These are phyloP conservation scores for Poeciliopsis gracilis DNA, from an alignment of 2,797 vertebrate genomes.

Conservation along the genomic window DNA sequence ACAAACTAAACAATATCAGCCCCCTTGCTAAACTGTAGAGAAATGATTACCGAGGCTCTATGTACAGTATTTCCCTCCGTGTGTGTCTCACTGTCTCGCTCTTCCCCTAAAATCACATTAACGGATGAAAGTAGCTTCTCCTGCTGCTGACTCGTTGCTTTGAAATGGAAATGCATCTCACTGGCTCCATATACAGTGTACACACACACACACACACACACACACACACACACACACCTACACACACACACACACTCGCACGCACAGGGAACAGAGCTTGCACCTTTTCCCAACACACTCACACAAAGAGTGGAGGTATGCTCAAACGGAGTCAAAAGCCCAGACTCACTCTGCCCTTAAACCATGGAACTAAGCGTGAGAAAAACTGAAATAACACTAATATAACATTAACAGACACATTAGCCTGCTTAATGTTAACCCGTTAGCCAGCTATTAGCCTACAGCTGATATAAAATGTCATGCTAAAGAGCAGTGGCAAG, in stretches of 20 bases:
- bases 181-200: constrained; percentile 72
- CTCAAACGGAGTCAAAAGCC: constrained; percentile 33
- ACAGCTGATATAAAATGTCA: constrained; percentile 71
- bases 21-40: constrained; percentile 56
- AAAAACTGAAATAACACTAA: constrained; percentile 75
- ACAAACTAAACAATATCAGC: constrained; percentile 54
- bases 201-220: constrained; percentile 21
- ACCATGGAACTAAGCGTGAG: constrained; percentile 71
- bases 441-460: constrained; percentile 73
- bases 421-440: constrained; percentile 77
- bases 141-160: constrained; percentile 77
- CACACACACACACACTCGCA: constrained; percentile 1
- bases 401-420: constrained; percentile 77
- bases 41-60: constrained; percentile 63
- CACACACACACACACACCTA: constrained; percentile 29
- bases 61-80: constrained; percentile 46
- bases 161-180: constrained; percentile 81
- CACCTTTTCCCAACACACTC: constrained; percentile 17
- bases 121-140: constrained; percentile 80
- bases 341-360: constrained; percentile 66
- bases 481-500: constrained; percentile 55
- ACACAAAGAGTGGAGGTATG: constrained; percentile 49
- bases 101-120: constrained; percentile 78
- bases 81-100: constrained; percentile 63
- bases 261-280: constrained; percentile 2